phyloP scores from a whole-genome alignment of 2,888 invertebrate species.

The Caradrina clavipalpis region DNA sequence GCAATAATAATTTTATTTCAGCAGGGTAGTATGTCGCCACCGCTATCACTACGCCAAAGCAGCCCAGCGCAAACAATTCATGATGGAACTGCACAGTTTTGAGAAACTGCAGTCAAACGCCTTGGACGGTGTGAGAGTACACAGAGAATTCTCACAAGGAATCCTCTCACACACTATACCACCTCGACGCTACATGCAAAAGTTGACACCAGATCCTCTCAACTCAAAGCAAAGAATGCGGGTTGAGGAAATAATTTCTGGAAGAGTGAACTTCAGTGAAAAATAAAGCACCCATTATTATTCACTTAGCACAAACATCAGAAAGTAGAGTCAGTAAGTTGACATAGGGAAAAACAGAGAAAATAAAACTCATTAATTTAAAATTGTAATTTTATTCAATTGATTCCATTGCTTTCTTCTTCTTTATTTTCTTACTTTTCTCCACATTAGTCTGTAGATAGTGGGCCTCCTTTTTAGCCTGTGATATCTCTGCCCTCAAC shows the following conservation, averaged over 20 bases:
- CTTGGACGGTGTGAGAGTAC: constrained; percentile 92
- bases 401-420: constrained; percentile 74
- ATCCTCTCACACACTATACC: constrained; percentile 89
- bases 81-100: constrained; percentile 91
- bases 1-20: constrained; percentile 72
- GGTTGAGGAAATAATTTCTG: constrained; percentile 86
- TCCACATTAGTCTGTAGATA: constrained; percentile 96
- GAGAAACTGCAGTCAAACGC: constrained; percentile 92
- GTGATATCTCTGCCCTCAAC: constrained; percentile 96
- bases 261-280: constrained; percentile 77
- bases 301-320: neutral
- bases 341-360: neutral
- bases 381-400: constrained; percentile 50
- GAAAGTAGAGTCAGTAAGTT: neutral
- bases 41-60: constrained; percentile 89
- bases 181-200: constrained; percentile 84
- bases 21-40: constrained; percentile 92
- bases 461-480: constrained; percentile 97
- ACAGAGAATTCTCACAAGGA: constrained; percentile 92
- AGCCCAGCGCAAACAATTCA: constrained; percentile 91
- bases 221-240: constrained; percentile 83
- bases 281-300: constrained; percentile 63
- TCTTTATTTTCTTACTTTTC: constrained; percentile 93
- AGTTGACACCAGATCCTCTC: constrained; percentile 83
- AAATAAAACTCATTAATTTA: constrained; percentile 26